phyloP scores from a whole-genome alignment of 2,888 invertebrate genomes.

The Augiades crinisus region DNA sequence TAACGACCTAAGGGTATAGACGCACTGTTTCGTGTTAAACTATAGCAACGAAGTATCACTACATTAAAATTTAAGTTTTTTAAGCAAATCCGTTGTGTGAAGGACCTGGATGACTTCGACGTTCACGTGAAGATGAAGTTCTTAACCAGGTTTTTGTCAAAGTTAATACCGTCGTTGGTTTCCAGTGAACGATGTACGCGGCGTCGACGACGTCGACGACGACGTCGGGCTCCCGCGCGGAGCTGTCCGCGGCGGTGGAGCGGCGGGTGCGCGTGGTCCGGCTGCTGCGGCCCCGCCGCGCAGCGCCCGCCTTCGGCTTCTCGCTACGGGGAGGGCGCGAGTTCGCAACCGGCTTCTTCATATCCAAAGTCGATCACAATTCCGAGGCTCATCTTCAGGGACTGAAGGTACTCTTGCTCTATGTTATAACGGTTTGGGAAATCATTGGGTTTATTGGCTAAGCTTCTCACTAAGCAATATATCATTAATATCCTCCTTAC shows the following conservation, averaged over 20 bases:
- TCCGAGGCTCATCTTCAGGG: conserved; percentile 94
- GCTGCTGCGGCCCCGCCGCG: conserved; percentile 66
- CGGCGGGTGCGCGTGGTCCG: conserved; percentile 68
- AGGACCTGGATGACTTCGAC: too few species aligned
- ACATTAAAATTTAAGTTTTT: too few species aligned
- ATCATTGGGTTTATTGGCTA: too few species aligned
- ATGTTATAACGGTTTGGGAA: too few species aligned
- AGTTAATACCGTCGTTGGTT: conserved; percentile 21
- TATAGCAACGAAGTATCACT: too few species aligned
- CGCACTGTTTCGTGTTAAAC: too few species aligned
- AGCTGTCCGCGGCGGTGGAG: conserved; percentile 44
- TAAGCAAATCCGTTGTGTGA: too few species aligned
- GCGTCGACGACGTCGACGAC: conserved; percentile 61
- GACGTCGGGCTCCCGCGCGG: conserved; percentile 54
- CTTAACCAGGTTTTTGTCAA: too few species aligned
- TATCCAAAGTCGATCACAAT: conserved; percentile 92
- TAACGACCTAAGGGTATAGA: too few species aligned
- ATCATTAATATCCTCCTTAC: too few species aligned
- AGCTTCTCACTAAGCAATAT: too few species aligned
- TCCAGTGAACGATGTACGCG: conserved; percentile 59
- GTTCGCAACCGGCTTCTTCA: conserved; percentile 95
- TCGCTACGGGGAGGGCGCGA: conserved; percentile 93
- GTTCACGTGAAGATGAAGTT: too few species aligned
- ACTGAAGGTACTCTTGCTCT: conserved; percentile 88
- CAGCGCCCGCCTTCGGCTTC: conserved; percentile 88